Evolutionary conservation across 2,888 invertebrate species (phyloP).

Genomic region (Masnerella sp.): DNA sequence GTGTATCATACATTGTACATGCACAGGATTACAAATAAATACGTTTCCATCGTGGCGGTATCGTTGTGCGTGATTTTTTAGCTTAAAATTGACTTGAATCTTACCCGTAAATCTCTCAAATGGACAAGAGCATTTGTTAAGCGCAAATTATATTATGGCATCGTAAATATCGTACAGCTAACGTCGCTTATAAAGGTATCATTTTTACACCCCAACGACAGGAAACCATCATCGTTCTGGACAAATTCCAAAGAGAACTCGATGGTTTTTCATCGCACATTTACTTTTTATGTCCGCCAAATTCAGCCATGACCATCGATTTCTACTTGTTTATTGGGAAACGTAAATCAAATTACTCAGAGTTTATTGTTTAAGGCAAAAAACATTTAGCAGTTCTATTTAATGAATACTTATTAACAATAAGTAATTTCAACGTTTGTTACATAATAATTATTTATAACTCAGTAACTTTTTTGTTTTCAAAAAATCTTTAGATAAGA

Average conservation of each 20-base stretch:
- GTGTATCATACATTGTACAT: constrained; percentile 41
- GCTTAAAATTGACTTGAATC: constrained; percentile 68
- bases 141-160: constrained; percentile 47
- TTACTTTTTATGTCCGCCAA: background rate
- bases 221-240: constrained; percentile 39
- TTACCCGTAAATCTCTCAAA: constrained; percentile 50
- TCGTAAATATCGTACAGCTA: constrained; percentile 43
- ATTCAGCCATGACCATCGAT: background rate
- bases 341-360: too few relatives aligned
- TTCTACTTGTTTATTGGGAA: too few relatives aligned
- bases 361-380: too few relatives aligned
- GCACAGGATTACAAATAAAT: constrained; percentile 46
- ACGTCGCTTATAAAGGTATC: constrained; percentile 44
- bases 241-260: constrained; percentile 37
- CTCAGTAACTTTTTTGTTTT: too few relatives aligned
- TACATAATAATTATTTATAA: too few relatives aligned
- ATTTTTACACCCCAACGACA: constrained; percentile 40
- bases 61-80: constrained; percentile 59
- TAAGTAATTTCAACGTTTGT: too few relatives aligned
- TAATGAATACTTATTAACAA: too few relatives aligned
- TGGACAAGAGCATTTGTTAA: constrained; percentile 45
- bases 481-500: too few relatives aligned
- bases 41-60: constrained; percentile 37
- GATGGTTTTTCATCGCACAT: constrained; percentile 5
- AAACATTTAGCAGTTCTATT: too few relatives aligned